Evolutionary conservation across 2,113 vertebrate species (phyloP), one percentile per base, ranked within the genome.

Genomic region (Carlito syrichta): DNA sequence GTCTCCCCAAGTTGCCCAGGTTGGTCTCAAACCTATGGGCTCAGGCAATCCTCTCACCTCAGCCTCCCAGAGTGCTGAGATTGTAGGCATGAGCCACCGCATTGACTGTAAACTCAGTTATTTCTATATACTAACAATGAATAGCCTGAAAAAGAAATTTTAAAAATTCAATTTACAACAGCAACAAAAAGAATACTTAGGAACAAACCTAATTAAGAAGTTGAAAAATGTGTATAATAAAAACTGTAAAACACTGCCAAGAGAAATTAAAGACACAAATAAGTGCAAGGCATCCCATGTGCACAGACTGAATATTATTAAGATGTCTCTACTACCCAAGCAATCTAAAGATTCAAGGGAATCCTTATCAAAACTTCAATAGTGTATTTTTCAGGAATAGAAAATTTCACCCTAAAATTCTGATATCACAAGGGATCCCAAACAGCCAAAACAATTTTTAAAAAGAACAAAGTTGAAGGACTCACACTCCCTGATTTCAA

Each of bases 381-480:
- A 32, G 20, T 7, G 25, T 45, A 66, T 93, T 77, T 86, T 30
- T 27, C 10, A 78, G 30, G 56, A 78, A 30, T 20, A 93, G n/a
- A 87, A 95, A 95, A 96, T 76, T 66, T 66, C 40, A 91, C n/a
- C 81, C 71, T 93, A 91, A 91, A 96, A 91, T 93, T 95, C 27
- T 16, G 10, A 32, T 52, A 81, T 77, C 52, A 76, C 27, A 91
- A 96, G 56, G 73, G 56, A 77, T 16, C 27, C 6, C 14, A 60
- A 92, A 92, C 1, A 91, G 45, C 14, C 43, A 87, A 52, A 95
- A 68, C 14, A 90, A 83, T 45, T 86, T 45, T 50, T 48, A 87
- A 94, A 89, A 78, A 96, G 32, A 79, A 88, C 19, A 74, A 48
- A 84, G 45, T 79, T 79, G 14, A 17, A 87, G 6, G 4, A 91